phyloP scores from a whole-genome alignment of 2,888 invertebrate genomes.

The Xanthorhoe designata region DNA sequence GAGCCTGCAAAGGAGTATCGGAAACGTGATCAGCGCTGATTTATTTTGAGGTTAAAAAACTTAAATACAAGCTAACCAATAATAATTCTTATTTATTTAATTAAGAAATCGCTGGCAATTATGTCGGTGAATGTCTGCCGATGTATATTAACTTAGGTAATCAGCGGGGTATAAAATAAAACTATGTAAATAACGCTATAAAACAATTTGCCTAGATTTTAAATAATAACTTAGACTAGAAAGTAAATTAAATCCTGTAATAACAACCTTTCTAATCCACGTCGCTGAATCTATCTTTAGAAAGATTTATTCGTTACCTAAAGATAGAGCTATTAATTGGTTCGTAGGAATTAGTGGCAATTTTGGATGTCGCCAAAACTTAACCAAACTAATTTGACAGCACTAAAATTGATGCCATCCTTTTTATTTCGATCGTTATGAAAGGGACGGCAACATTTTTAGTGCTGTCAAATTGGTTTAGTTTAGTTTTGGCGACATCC shows the following conservation, averaged over 20 bases:
- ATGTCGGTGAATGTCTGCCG: background rate
- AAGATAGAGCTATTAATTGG: too few relatives aligned
- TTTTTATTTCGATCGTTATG: too few relatives aligned
- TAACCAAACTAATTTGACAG: too few relatives aligned
- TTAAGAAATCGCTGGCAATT: background rate
- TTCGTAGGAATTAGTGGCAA: too few relatives aligned
- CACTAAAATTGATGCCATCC: too few relatives aligned
- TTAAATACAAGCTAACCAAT: background rate
- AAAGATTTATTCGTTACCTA: background rate
- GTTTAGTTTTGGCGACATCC: too few relatives aligned
- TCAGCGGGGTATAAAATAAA: slow-evolving; percentile 5
- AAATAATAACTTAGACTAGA: slow-evolving; percentile 6
- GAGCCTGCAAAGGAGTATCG: too few relatives aligned
- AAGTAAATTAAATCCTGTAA: slow-evolving; percentile 19
- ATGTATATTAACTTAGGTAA: background rate
- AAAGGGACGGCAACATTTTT: too few relatives aligned
- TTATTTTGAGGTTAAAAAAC: background rate
- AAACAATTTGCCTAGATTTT: slow-evolving; percentile 7
- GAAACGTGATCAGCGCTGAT: background rate
- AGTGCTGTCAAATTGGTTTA: too few relatives aligned
- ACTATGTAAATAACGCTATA: slow-evolving; percentile 2
- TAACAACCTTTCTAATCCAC: slow-evolving; percentile 15
- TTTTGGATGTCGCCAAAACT: too few relatives aligned
- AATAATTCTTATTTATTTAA: background rate
- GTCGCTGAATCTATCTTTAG: background rate